A percentile compares a stretch with the other conserved stretches of the same genome.
phyloP scores from a whole-genome alignment of 1,140 invertebrate genomes.

The Pararge aegeria region DNA sequence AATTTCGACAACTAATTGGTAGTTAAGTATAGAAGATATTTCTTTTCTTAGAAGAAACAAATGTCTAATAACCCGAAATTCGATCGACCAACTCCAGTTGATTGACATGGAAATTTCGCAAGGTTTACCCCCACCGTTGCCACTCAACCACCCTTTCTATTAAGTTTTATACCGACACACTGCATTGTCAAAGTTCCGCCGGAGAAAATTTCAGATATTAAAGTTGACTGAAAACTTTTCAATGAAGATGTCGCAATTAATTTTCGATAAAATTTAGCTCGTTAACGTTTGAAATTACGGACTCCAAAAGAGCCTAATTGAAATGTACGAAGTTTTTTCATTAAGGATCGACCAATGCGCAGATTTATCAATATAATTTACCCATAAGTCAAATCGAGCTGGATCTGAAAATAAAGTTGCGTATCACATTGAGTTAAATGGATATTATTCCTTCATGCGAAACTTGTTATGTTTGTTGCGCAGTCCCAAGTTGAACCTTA shows the following conservation, averaged over 20 bases:
- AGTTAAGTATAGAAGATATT: too few relatives aligned
- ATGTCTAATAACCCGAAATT: too few relatives aligned
- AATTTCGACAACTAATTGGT: too few relatives aligned
- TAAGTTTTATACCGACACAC: slow-evolving; percentile 36
- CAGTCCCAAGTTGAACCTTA: too few relatives aligned
- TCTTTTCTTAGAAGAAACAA: too few relatives aligned
- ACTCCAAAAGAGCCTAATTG: slow-evolving; percentile 64
- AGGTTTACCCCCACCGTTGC: slow-evolving; percentile 40
- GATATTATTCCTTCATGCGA: too few relatives aligned
- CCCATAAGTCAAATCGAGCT: not conserved
- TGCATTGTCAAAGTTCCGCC: slow-evolving; percentile 48
- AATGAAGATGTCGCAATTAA: slow-evolving; percentile 78
- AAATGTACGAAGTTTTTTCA: slow-evolving; percentile 72
- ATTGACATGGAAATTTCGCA: slow-evolving; percentile 49
- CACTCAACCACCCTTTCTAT: slow-evolving; percentile 36
- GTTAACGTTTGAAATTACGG: slow-evolving; percentile 72
- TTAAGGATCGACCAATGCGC: slow-evolving; percentile 38
- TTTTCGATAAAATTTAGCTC: slow-evolving; percentile 77
- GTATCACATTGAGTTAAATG: not conserved
- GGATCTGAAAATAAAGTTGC: not conserved
- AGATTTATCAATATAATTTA: slow-evolving; percentile 15
- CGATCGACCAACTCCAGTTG: slow-evolving; percentile 21
- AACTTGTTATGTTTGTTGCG: too few relatives aligned
- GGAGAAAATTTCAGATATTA: slow-evolving; percentile 67
- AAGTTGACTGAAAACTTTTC: slow-evolving; percentile 68